Conservation (phyloP, 1,140 invertebrate genomes). For the Drosophila bifasciata region DNA sequence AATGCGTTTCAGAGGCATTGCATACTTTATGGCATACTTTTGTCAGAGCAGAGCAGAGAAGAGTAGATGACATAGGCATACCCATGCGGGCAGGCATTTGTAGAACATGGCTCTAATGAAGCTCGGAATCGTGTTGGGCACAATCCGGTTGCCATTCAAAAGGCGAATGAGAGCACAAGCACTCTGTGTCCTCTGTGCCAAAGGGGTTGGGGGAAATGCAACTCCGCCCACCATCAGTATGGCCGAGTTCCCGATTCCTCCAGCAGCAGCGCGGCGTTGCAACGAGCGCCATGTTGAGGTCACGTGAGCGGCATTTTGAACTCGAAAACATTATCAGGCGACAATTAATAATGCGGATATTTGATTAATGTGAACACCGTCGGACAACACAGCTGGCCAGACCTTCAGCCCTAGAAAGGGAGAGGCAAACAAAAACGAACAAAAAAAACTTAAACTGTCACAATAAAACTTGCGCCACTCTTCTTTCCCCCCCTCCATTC, state of each 20-base stretch:
- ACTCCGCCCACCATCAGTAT: not conserved
- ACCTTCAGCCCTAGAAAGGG: conserved; percentile 7
- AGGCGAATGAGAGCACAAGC: conserved; percentile 48
- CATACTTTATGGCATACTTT: conserved; percentile 75
- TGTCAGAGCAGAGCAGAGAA: conserved; percentile 30
- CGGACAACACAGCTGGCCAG: conserved; percentile 10
- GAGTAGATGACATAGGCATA: conserved; percentile 49
- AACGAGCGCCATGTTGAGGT: conserved; percentile 19
- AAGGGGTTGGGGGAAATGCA: conserved; percentile 10
- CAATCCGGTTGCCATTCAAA: conserved; percentile 37
- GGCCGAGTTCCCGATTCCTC: too few relatives aligned
- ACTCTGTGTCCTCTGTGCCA: conserved; percentile 3
- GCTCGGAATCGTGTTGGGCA: conserved; percentile 49
- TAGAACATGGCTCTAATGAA: conserved; percentile 63
- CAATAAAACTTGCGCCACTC: conserved; percentile 73
- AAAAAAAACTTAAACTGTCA: conserved; percentile 71
- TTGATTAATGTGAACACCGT: conserved; percentile 63
- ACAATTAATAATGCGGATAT: conserved; percentile 68
- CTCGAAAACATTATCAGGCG: conserved; percentile 24
- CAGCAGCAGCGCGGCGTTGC: not conserved
- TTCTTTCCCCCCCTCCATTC: conserved; percentile 54
- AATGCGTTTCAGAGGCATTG: conserved; percentile 54
- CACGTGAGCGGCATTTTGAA: conserved; percentile 26
- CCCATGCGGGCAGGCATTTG: conserved; percentile 43
- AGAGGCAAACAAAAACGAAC: conserved; percentile 19